Percentiles rank a stretch among this genome's conserved stretches.
Evolutionary conservation across 2,113 vertebrate genomes (phyloP).

Genomic region (Eretmochelys imbricata): DNA sequence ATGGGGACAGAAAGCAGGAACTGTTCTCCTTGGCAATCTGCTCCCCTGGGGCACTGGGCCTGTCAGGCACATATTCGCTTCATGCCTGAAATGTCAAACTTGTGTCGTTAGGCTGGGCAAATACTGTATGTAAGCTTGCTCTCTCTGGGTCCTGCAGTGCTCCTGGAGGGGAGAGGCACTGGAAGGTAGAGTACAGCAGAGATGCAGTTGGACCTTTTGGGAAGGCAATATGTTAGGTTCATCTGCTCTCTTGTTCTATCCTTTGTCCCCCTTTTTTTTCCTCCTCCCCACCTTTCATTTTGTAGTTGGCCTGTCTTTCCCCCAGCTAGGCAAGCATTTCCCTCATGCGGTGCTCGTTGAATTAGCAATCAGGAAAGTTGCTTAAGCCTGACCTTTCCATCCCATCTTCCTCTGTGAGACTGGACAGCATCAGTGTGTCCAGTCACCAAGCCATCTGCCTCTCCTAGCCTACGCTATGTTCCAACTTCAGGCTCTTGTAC

Average conservation of each 20-base stretch:
- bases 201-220: background rate
- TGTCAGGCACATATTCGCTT: accelerated
- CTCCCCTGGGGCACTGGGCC: background rate
- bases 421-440: background rate
- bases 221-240: background rate
- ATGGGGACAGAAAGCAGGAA: background rate
- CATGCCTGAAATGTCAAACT: background rate
- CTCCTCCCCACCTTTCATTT: background rate
- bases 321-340: background rate
- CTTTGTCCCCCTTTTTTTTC: background rate
- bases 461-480: background rate
- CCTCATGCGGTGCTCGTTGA: accelerated
- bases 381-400: background rate
- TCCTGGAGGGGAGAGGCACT: background rate
- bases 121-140: background rate
- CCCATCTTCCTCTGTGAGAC: background rate
- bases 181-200: background rate
- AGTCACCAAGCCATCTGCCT: background rate
- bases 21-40: background rate
- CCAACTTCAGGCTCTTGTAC: background rate
- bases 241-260: background rate
- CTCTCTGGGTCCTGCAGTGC: background rate
- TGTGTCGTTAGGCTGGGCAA: background rate
- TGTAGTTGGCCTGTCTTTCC: background rate
- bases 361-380: background rate